Evolutionary conservation across 2,113 vertebrate genomes (phyloP), one percentile per base, ranked within the genome.

Genomic region (Sinocyclocheilus rhinocerous): DNA sequence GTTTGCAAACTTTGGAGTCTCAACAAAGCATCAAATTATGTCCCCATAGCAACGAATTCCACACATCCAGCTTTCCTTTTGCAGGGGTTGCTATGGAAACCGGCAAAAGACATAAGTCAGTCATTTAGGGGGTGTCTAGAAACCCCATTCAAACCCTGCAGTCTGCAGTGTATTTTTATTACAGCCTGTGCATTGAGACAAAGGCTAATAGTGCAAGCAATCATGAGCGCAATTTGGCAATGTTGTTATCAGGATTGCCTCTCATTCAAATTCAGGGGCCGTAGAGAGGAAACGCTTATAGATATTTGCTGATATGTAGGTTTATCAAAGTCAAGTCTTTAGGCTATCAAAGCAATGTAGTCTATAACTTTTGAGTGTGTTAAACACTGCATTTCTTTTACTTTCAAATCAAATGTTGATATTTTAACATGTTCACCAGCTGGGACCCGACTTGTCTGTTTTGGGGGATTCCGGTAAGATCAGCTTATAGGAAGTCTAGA

Each of bases 1-100:
- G 83, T 90, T 81, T 57, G 45, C 48, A 83, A 85, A 92, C 90
- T 90, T 91, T 91, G 83, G 2, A 81, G 86, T 92, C 93, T 94
- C 93, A 77, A 92, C 91, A 93, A 95, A 95, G 94, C 92, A 88
- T 91, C 91, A 86, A 88, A 89, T 89, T 90, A 90, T 86, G 93
- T 94, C 95, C 92, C 95, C 95, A 96, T 95, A 95, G 96, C 94
- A 96, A 98, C 95, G 92, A 91, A 89, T 93, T 93, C 85, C 87
- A 91, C 88, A 55, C 88, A 90, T 91, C 92, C 91, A 89, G 86
- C 91, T 93, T 89, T 91, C 92, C 92, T 89, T 94, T 93, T 84
- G 33, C 39, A 90, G 90, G 6, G 92, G 94, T 96, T 94, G 91
- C 95, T 93, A 95, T 96, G 93, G 95, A 92, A 93, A 97, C 93